Conservation (phyloP, 2,888 invertebrate genomes). For the Helobdella robusta region DNA sequence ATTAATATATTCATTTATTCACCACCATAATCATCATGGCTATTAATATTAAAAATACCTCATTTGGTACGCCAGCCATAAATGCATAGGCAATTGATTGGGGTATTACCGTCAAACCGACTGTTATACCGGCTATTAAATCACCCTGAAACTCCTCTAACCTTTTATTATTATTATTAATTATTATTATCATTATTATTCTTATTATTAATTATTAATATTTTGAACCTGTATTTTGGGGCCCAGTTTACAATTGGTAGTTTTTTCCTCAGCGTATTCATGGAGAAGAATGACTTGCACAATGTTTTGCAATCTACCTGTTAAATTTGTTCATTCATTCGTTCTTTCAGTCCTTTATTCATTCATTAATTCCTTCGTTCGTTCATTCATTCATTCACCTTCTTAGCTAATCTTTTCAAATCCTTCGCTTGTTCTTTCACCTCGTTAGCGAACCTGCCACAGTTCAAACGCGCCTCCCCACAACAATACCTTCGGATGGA, state of each 20-base stretch:
- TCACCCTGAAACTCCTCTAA: slow-evolving; percentile 5
- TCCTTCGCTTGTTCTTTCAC: slow-evolving; percentile 14
- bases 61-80: slow-evolving; percentile 10
- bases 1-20: no score
- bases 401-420: background rate
- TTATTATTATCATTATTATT: background rate
- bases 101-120: slow-evolving; percentile 23
- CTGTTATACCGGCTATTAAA: slow-evolving; percentile 11
- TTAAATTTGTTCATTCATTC: no score
- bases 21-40: no score
- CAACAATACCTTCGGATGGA: slow-evolving; percentile 20
- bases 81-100: slow-evolving; percentile 10
- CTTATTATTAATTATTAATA: background rate
- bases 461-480: slow-evolving; percentile 19
- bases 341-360: no score
- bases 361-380: no score
- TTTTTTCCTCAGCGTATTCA: slow-evolving; percentile 11
- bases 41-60: background rate
- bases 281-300: slow-evolving; percentile 7
- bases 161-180: background rate
- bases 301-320: no score
- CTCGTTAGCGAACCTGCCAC: background rate
- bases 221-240: slow-evolving; percentile 22
- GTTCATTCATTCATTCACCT: slow-evolving; percentile 6
- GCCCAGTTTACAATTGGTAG: slow-evolving; percentile 23